Base-by-base conservation (phyloP, 1,140 invertebrate species). In the Phymastichus coffea region DNA sequence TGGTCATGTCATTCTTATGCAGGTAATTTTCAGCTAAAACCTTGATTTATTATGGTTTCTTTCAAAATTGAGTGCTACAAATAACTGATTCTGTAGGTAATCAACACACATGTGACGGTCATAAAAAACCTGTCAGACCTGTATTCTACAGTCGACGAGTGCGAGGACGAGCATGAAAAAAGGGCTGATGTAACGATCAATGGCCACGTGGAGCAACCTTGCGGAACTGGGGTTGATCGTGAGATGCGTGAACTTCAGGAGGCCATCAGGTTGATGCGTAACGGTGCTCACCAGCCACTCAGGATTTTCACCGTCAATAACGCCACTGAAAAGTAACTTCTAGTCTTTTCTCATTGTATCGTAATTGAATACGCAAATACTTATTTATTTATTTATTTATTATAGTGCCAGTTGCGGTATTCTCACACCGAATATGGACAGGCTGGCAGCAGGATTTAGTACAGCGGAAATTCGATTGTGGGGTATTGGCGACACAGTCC, bases 1-100 rank as follows among this genome's bases (percentile, higher is more conserved):
- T 69, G 85, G 86, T 1, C 86, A 89, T 78, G 82, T 88, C 22
- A 79, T 87, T 62, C 74, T 89, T 62, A 84, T 88, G 74, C 86
- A 88, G 81, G 82, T 88, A 63, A 69, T 83, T n/a, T n/a, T n/a
- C n/a, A n/a, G n/a, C n/a, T n/a, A 14, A 43, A 33, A 33, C 19
- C 9, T 58, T 40, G 14, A 20, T 57, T 51, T 30, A 23, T 46
- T 15, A 38, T n/a, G n/a, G n/a, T n/a, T n/a, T n/a, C n/a, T n/a
- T n/a, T n/a, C n/a, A 44, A 28, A 28, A 25, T 44, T 20, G 14
- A 30, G n/a, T n/a, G n/a, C 28, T 19, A 41, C 40, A 17, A 19
- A 14, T 41, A 25, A 46, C 6, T 46, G 19, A 49, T 37, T 37
- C 12, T 33, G 9, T 25, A 80, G 76, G 74, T 80, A 25, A 78